Conservation (phyloP, 2,797 vertebrate genomes). For the Channallabes apus region DNA sequence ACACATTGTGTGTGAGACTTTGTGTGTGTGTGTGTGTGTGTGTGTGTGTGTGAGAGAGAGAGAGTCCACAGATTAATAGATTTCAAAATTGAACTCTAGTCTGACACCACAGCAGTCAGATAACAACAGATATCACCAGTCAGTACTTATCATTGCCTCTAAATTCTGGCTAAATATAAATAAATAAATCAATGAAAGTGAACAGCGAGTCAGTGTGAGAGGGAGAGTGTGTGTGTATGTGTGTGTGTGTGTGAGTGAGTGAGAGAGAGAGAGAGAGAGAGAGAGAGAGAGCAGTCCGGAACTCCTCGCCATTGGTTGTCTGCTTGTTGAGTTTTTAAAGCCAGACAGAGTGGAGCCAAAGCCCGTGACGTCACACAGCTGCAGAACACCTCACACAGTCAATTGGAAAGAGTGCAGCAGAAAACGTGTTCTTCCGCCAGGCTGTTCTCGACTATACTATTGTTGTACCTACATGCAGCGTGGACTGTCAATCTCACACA, state of each 20-base stretch:
- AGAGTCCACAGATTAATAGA: slow-evolving; percentile 9
- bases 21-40: not conserved
- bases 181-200: slow-evolving; percentile 42
- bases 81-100: slow-evolving; percentile 1
- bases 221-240: slow-evolving; percentile 21
- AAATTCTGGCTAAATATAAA: slow-evolving; percentile 24
- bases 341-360: slow-evolving; percentile 80
- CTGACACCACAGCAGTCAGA: not conserved
- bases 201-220: slow-evolving; percentile 32
- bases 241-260: slow-evolving; percentile 4
- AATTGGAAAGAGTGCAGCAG: slow-evolving; percentile 11
- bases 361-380: slow-evolving; percentile 72
- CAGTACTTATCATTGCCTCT: not conserved
- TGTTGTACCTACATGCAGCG: not conserved
- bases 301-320: slow-evolving; percentile 48
- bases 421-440: slow-evolving; percentile 51
- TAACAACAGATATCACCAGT: slow-evolving; percentile 6
- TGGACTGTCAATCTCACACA: not conserved
- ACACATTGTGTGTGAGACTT: not conserved
- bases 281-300: slow-evolving; percentile 1
- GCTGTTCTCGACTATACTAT: not conserved
- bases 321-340: slow-evolving; percentile 60
- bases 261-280: not conserved
- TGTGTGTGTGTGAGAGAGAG: not conserved
- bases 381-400: slow-evolving; percentile 65